Percentiles rank a stretch among this genome's conserved stretches.
These are phyloP conservation scores for Boloria euphrosyne DNA, from an alignment of 2,888 invertebrate genomes.

Conservation along the genomic window DNA sequence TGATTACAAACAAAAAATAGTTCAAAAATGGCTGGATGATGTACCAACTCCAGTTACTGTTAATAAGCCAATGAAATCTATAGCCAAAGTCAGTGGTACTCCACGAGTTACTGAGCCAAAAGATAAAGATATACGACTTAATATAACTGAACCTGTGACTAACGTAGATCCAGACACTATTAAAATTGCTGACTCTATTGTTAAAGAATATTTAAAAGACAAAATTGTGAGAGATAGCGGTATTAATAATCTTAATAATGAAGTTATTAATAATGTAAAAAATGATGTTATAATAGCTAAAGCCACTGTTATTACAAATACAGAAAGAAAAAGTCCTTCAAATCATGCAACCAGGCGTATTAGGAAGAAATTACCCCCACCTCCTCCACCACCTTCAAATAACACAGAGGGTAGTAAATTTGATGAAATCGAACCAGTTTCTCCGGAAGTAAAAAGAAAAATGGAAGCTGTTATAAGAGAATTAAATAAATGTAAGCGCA, in stretches of 20 bases:
- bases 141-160: slow-evolving; percentile 47
- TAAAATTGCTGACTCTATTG: slow-evolving; percentile 42
- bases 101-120: slow-evolving; percentile 64
- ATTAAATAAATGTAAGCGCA: slow-evolving; percentile 69
- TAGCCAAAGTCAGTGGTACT: slow-evolving; percentile 72
- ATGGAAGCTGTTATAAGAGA: slow-evolving; percentile 85
- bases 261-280: too few relatives aligned
- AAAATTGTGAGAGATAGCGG: slow-evolving; percentile 25
- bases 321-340: slow-evolving; percentile 55
- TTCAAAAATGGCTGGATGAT: slow-evolving; percentile 90
- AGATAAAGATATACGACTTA: slow-evolving; percentile 47
- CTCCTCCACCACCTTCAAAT: slow-evolving; percentile 67
- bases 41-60: slow-evolving; percentile 74
- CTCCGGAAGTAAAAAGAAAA: slow-evolving; percentile 80
- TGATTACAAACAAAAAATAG: slow-evolving; percentile 88
- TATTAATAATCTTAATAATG: slow-evolving; percentile 19
- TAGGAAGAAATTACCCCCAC: slow-evolving; percentile 72
- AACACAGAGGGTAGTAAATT: slow-evolving; percentile 39
- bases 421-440: slow-evolving; percentile 65
- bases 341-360: slow-evolving; percentile 63
- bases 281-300: slow-evolving; percentile 18
- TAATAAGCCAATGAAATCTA: slow-evolving; percentile 58
- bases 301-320: slow-evolving; percentile 23
- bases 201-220: slow-evolving; percentile 47
- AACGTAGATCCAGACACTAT: slow-evolving; percentile 45